Evolutionary conservation across 2,113 vertebrate genomes (phyloP).

Genomic region (Cynoglossus semilaevis): DNA sequence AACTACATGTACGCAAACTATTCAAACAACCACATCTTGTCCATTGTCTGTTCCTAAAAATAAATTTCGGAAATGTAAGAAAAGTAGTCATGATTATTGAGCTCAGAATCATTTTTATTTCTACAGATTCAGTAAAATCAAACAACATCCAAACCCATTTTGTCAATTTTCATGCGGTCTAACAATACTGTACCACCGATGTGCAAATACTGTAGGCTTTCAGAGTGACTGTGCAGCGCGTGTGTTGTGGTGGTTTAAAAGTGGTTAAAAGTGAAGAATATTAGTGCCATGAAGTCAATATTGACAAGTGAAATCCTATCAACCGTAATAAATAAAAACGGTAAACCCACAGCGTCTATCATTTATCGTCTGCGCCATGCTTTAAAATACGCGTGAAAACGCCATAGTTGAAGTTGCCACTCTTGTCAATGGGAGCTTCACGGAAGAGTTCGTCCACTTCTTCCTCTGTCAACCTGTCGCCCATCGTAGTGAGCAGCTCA

Average conservation of each 20-base stretch:
- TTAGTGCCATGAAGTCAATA: neutral
- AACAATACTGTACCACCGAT: conserved; percentile 41
- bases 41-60: no score
- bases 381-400: conserved; percentile 94
- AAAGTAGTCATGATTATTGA: conserved; percentile 31
- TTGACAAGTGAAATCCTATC: conserved; percentile 13
- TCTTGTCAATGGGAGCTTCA: conserved; percentile 93
- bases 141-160: conserved; percentile 35
- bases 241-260: conserved; percentile 4
- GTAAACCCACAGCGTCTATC: conserved; percentile 2
- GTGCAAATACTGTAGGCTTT: conserved; percentile 64
- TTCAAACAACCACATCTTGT: no score
- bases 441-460: conserved; percentile 94
- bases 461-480: conserved; percentile 91
- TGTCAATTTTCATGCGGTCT: conserved; percentile 51
- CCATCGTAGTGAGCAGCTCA: conserved; percentile 93
- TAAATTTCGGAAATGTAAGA: no score
- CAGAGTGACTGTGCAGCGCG: neutral
- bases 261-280: no score
- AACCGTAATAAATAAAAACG: conserved; percentile 7
- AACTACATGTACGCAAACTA: no score
- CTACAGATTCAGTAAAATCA: conserved; percentile 76
- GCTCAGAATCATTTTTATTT: conserved; percentile 66
- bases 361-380: conserved; percentile 92
- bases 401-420: conserved; percentile 93